A percentile compares a stretch with the other conserved stretches of the same genome.
Conservation (phyloP, 2,888 invertebrate species). For the Orthosia gothica region DNA sequence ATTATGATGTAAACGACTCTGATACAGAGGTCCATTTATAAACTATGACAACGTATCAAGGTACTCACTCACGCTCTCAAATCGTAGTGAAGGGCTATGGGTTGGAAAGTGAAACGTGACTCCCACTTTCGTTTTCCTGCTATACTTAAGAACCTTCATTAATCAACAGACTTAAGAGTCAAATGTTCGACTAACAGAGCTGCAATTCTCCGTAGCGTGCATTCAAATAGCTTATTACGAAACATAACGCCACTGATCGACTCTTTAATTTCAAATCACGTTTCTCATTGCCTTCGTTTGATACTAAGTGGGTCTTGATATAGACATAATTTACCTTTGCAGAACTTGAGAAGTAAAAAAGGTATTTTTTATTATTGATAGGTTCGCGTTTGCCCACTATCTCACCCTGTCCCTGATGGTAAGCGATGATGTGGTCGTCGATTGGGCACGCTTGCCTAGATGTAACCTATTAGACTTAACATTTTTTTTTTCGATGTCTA, state of each 20-base stretch:
- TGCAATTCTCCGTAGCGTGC: conserved; percentile 40
- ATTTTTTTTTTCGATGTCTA: too few relatives aligned
- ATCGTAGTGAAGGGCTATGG: conserved; percentile 33
- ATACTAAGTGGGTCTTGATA: conserved; percentile 20
- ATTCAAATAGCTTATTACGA: conserved; percentile 60
- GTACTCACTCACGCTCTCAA: conserved; percentile 4
- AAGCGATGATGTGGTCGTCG: too few relatives aligned
- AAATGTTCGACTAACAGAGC: conserved; percentile 46
- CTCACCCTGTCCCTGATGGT: too few relatives aligned
- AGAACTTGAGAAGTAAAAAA: too few relatives aligned
- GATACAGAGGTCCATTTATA: conserved; percentile 66
- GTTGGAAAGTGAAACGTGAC: conserved; percentile 31
- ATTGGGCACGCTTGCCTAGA: too few relatives aligned
- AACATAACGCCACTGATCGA: conserved; percentile 35
- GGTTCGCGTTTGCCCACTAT: too few relatives aligned
- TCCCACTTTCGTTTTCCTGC: conserved; percentile 39
- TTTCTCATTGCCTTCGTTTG: conserved; percentile 45
- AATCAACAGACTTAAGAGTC: conserved; percentile 41
- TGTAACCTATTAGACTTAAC: too few relatives aligned
- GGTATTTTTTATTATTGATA: too few relatives aligned
- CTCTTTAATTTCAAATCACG: conserved; percentile 68
- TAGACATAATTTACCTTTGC: conserved; percentile 3
- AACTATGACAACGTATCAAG: conserved; percentile 37
- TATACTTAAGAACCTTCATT: conserved; percentile 36
- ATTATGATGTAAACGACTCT: conserved; percentile 72